Conservation (phyloP, 2,797 vertebrate species). For the Gallinago nigripennis region DNA sequence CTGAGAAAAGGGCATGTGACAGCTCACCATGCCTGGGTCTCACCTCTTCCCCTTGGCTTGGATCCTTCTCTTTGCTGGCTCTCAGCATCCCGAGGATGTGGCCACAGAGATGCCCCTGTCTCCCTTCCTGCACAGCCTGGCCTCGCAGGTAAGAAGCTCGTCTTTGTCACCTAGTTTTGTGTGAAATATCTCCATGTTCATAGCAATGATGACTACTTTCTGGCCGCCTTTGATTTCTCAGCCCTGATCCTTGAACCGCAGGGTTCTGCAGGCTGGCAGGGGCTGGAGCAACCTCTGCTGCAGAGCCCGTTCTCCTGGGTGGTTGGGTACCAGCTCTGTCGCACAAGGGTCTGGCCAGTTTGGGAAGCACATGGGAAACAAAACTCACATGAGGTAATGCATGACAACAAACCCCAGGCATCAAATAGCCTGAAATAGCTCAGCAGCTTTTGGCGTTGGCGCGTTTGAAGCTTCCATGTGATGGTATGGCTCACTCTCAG, state of each 20-base stretch:
- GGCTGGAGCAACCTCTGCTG: accelerated
- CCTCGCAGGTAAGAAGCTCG: accelerated
- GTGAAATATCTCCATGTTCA: neutral
- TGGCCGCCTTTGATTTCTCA: neutral
- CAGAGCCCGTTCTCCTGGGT: accelerated
- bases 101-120: neutral
- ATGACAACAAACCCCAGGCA: neutral
- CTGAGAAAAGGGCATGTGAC: accelerated
- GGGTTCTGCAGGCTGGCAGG: accelerated
- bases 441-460: neutral
- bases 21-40: neutral
- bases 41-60: neutral
- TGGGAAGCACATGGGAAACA: neutral
- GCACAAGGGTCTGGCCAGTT: neutral
- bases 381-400: neutral
- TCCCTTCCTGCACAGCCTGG: neutral
- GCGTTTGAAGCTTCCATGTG: neutral
- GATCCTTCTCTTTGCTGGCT: neutral
- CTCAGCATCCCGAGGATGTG: accelerated
- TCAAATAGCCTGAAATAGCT: neutral
- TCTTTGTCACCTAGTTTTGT: neutral
- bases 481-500: neutral
- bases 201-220: neutral
- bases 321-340: accelerated
- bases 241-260: accelerated